Conservation (phyloP, 2,797 vertebrate genomes). For the Dipus sagitta region DNA sequence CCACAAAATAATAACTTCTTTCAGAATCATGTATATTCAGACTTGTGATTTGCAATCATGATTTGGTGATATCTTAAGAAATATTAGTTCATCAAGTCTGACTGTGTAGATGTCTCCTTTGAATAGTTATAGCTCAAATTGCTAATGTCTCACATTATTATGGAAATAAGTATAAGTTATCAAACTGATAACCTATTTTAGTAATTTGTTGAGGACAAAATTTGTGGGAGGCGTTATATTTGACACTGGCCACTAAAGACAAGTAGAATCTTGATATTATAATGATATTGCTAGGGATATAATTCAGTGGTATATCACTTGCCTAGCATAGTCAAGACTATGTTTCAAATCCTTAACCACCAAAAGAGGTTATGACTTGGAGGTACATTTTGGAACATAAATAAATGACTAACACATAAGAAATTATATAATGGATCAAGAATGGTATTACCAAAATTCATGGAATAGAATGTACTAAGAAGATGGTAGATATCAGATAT, state of each 20-base stretch:
- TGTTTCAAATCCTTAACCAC: no score
- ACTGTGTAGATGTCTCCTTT: neutral
- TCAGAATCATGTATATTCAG: neutral
- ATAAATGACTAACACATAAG: neutral
- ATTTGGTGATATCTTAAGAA: slow-evolving; percentile 30
- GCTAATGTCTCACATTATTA: neutral
- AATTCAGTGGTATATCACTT: neutral
- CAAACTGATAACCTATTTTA: neutral
- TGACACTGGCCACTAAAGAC: neutral
- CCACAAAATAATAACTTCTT: slow-evolving; percentile 22
- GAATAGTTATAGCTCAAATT: slow-evolving; percentile 14
- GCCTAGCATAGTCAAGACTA: neutral
- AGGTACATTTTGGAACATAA: neutral
- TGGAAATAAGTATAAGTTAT: neutral
- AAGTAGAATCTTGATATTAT: slow-evolving; percentile 34
- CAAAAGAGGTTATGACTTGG: neutral
- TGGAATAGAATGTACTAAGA: neutral
- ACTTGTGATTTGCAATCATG: slow-evolving; percentile 1
- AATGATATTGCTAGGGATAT: neutral
- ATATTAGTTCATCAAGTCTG: neutral
- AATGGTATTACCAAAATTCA: slow-evolving; percentile 16
- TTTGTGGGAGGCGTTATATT: neutral
- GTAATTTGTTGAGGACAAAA: neutral
- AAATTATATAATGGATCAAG: neutral
- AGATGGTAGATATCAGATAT: neutral